These are phyloP conservation scores for Diadophis punctatus DNA, from an alignment of 2,113 vertebrate genomes.

Conservation along the genomic window DNA sequence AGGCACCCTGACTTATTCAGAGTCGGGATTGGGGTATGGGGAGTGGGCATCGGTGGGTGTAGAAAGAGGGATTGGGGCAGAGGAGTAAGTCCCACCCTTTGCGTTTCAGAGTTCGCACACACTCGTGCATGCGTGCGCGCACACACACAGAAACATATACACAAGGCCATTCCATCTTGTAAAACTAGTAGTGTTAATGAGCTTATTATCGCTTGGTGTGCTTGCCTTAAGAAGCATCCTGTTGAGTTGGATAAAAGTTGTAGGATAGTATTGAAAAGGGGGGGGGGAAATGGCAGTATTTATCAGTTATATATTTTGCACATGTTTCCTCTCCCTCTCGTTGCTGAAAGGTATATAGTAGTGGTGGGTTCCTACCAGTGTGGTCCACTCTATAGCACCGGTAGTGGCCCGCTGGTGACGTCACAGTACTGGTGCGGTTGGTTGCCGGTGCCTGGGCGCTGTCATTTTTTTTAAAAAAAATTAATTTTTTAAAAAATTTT, in stretches of 20 bases:
- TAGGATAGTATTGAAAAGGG: background rate
- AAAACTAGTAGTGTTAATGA: background rate
- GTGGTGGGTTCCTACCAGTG: too few species aligned
- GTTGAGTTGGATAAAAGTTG: too few species aligned
- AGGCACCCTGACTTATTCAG: slow-evolving; percentile 80
- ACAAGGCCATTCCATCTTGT: background rate
- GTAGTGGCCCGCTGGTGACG: too few species aligned
- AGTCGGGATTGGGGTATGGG: background rate
- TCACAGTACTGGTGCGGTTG: too few species aligned
- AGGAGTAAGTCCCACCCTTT: slow-evolving; percentile 47
- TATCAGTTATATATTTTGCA: background rate
- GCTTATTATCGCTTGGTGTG: background rate
- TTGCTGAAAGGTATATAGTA: background rate
- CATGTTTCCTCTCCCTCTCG: background rate
- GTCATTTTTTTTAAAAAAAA: too few species aligned
- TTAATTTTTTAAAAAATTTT: too few species aligned
- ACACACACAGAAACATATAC: background rate
- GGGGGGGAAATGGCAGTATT: background rate
- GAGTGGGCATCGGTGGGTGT: slow-evolving; percentile 66
- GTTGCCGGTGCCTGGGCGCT: too few species aligned
- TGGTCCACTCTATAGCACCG: too few species aligned
- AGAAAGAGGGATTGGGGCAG: slow-evolving; percentile 30
- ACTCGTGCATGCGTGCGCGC: background rate
- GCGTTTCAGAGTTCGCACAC: background rate
- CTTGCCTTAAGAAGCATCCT: background rate